Evolutionary conservation across 2,113 vertebrate genomes (phyloP), one percentile per base, ranked within the genome.

Genomic region (Pimephales promelas): DNA sequence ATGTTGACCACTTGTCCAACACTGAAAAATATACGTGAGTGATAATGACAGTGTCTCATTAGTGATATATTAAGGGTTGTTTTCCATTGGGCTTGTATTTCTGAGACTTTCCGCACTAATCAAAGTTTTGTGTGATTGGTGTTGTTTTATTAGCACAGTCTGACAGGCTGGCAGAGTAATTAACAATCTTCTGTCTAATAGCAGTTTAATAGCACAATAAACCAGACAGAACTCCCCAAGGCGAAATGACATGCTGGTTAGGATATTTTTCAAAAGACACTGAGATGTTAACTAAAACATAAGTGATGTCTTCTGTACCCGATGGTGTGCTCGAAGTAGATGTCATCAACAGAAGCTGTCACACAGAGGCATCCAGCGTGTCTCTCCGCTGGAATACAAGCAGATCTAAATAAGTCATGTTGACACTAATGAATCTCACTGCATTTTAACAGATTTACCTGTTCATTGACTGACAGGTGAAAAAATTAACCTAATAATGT

Each of bases 1-100:
- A 99, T 97, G 92, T 95, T 98, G 87, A 99, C 96, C 43, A 99
- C 97, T 54, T 99, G 97, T 82, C 98, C 98, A 0, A 98, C 95
- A 0, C 98, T 99, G 47, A 89, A 85, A 93, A 89, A 72, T 22
- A 40, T 59, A 61, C 28, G 31, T 54, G 22, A 71, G 22, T 24
- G 3, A 24, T 40, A 36, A 59, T 52, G 5, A 52, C n/a, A 36
- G 43, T 31, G 8, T 18, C 72, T 49, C 28, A 70, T 22, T 22
- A 54, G 18, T 68, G 64, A 62, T 62, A 62, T 31, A 62, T 62
- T 28, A 62, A 2, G 40, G 64, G 34, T 10, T 40, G 64, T 26
- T 72, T 72, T 72, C 40, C 5, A 72, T 7, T 72, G 11, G 2
- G 68, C 40, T 8, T 72, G 40, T 45, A 72, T 72, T 45, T 16